phyloP scores from a whole-genome alignment of 2,797 vertebrate genomes.

The Gymnoscopelus microlampas region DNA sequence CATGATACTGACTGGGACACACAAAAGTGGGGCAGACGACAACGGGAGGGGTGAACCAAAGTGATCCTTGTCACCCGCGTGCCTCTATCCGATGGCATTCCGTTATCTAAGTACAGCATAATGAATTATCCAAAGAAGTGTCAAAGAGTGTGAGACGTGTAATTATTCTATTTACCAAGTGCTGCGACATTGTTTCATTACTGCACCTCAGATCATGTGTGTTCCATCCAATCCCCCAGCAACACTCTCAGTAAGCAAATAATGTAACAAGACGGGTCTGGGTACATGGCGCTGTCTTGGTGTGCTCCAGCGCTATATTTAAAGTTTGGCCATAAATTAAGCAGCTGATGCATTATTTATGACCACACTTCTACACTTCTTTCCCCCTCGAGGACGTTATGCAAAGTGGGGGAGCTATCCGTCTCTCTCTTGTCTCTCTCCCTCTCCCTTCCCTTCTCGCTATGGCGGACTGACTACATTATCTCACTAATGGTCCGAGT shows the following conservation, averaged over 20 bases:
- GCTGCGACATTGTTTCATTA: slow-evolving; percentile 45
- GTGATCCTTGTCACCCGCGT: no score
- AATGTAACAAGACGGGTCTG: slow-evolving; percentile 59
- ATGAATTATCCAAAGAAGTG: slow-evolving; percentile 23
- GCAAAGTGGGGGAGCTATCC: slow-evolving; percentile 54
- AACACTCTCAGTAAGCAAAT: slow-evolving; percentile 46
- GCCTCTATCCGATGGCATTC: neutral
- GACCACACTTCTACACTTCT: slow-evolving; percentile 52
- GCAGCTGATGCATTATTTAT: slow-evolving; percentile 73
- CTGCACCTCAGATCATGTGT: slow-evolving; percentile 5
- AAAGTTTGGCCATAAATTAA: slow-evolving; percentile 78
- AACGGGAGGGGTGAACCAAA: no score
- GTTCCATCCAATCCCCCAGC: slow-evolving; percentile 28
- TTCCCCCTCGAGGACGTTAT: slow-evolving; percentile 57
- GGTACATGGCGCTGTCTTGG: slow-evolving; percentile 31
- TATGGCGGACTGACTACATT: slow-evolving; percentile 59
- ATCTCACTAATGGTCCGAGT: slow-evolving; percentile 69
- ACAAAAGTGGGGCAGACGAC: no score
- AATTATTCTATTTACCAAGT: slow-evolving; percentile 38
- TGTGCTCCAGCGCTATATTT: slow-evolving; percentile 71
- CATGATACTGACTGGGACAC: no score
- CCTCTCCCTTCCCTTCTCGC: slow-evolving; percentile 17
- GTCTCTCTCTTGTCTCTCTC: slow-evolving; percentile 24
- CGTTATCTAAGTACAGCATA: neutral
- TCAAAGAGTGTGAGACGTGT: slow-evolving; percentile 5